Base-by-base conservation (phyloP, 2,797 vertebrate species). In the Poecile montanus region DNA sequence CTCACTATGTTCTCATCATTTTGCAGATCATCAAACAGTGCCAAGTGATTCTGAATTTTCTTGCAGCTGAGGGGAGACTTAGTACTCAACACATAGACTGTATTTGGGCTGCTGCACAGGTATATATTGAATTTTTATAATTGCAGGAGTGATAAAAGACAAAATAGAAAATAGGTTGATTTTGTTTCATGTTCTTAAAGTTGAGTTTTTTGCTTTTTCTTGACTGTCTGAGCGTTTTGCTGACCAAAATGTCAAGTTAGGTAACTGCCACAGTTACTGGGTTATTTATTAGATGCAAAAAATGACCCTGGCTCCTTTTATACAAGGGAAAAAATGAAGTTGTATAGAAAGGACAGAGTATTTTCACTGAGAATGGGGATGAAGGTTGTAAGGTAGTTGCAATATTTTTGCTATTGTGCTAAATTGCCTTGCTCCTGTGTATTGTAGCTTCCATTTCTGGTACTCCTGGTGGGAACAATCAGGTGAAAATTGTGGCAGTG, bases 11-110 rank as follows among this genome's bases (percentile, higher is more conserved):
- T 96, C 89, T 96, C 71, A 3, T 96, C 71, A 3, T 95, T 96
- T 97, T 95, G 51, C 97, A 99, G 99, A 99, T 99, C 98, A 99
- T 99, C 97, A 99, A 99, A 96, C 99, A 99, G 98, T 99, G 99
- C 98, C 99, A 99, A 98, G 99, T 99, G 95, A 99, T 99, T 98
- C 98, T 99, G 97, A 99, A 99, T 98, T 99, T 99, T 97, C 98
- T 99, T 96, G 99, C 99, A 94, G 99, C 99, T 54, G 99, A 99
- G 95, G 99, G 99, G 60, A 98, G 99, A 71, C 98, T 99, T 92
- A 99, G 99, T 97, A 99, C 99, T 77, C 99, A 99, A 95, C 99
- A 99, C 57, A 99, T 99, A 96, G 99, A 99, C 97, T 99, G 99
- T 95, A 99, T 99, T 94, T 99, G 99, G 99, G 99, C 99, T 54